Conservation (phyloP, 2,888 invertebrate genomes). For the Fissipunctia ypsillon region DNA sequence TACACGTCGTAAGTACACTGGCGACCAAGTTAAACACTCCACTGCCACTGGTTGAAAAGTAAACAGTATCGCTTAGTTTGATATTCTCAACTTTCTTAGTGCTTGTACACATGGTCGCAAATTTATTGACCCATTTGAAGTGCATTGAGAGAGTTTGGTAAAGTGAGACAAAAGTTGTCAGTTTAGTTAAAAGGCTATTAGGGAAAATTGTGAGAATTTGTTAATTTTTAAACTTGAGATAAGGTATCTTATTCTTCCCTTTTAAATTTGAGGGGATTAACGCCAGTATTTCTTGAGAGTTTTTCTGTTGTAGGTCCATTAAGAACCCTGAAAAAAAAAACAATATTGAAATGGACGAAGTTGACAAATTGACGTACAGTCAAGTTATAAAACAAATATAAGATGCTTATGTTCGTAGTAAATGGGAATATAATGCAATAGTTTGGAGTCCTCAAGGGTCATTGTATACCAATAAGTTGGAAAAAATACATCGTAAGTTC, state of each 20-base stretch:
- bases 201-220: neutral
- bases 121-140: slow-evolving; percentile 39
- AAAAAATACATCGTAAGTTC: too few relatives aligned
- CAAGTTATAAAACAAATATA: too few relatives aligned
- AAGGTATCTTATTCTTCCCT: neutral
- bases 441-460: too few relatives aligned
- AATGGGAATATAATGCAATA: too few relatives aligned
- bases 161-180: slow-evolving; percentile 19
- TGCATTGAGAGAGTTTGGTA: slow-evolving; percentile 23
- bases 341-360: neutral
- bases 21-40: slow-evolving; percentile 42
- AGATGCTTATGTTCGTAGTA: too few relatives aligned
- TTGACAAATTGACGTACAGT: neutral
- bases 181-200: slow-evolving; percentile 20
- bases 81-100: slow-evolving; percentile 40
- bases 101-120: slow-evolving; percentile 40
- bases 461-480: too few relatives aligned
- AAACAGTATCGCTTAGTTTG: slow-evolving; percentile 47
- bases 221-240: neutral
- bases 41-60: slow-evolving; percentile 42
- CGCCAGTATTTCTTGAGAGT: neutral
- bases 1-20: slow-evolving; percentile 30
- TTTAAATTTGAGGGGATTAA: neutral
- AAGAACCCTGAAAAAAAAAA: too few relatives aligned
- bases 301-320: neutral